Conservation (phyloP, 2,888 invertebrate species). For the Eupeodes latifasciatus region DNA sequence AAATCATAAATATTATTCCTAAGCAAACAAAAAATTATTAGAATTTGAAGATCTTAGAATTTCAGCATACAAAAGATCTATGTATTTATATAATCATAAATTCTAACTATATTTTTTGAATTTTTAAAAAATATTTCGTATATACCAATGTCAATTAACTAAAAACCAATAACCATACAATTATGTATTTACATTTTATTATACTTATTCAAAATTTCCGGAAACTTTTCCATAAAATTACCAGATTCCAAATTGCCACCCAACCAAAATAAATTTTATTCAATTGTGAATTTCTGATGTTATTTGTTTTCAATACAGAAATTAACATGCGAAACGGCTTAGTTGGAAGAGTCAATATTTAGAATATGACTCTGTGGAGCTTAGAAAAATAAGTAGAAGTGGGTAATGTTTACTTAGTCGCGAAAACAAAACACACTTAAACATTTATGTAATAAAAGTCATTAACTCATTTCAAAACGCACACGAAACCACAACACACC, state of each 20-base stretch:
- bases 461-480: constrained; percentile 35
- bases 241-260: neutral
- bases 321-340: neutral
- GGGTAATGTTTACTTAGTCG: neutral
- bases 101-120: too few relatives aligned
- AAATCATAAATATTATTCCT: too few relatives aligned
- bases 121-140: too few relatives aligned
- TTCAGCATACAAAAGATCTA: too few relatives aligned
- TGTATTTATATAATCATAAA: too few relatives aligned
- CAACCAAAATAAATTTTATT: neutral
- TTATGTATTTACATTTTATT: neutral
- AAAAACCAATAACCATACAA: too few relatives aligned
- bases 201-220: neutral
- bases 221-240: neutral
- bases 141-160: too few relatives aligned
- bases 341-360: neutral
- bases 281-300: neutral
- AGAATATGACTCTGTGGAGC: neutral
- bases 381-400: neutral
- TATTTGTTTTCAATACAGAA: neutral
- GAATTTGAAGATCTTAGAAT: too few relatives aligned
- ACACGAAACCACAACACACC: constrained; percentile 48
- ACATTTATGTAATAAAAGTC: constrained; percentile 19
- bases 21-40: too few relatives aligned
- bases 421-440: constrained; percentile 15